Evolutionary conservation across 1,140 invertebrate genomes (phyloP).

Genomic region (Caenorhabditis inopinata): DNA sequence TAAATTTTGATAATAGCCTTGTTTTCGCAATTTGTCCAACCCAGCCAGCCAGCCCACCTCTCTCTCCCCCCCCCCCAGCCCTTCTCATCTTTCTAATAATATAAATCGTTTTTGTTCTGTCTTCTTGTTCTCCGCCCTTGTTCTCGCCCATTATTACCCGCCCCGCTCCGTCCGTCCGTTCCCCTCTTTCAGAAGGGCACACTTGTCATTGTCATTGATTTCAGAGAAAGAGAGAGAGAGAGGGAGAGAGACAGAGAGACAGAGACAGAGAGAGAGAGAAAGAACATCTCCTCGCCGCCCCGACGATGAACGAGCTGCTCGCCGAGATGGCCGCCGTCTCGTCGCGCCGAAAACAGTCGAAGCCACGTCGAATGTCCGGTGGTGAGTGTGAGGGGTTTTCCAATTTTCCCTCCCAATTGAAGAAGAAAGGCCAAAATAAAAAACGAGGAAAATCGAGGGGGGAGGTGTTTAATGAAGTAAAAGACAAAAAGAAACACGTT

Average conservation of each 20-base stretch:
- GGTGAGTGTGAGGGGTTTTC: background rate
- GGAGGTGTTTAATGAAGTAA: constrained; percentile 12
- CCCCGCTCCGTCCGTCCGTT: background rate
- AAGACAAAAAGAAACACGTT: background rate
- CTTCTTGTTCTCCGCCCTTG: background rate
- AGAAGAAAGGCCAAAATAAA: background rate
- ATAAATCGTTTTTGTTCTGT: constrained; percentile 30
- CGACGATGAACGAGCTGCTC: constrained; percentile 16
- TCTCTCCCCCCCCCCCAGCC: background rate
- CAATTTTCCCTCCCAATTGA: background rate
- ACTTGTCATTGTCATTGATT: too few relatives aligned
- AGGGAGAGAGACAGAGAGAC: too few relatives aligned
- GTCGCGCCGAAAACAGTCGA: background rate
- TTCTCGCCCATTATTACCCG: background rate
- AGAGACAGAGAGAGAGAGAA: too few relatives aligned
- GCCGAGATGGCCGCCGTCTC: constrained; percentile 25
- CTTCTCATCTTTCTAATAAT: constrained; percentile 9
- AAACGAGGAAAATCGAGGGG: too few relatives aligned
- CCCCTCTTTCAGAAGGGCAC: too few relatives aligned
- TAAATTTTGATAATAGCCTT: constrained; percentile 33
- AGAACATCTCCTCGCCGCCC: background rate
- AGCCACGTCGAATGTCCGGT: constrained; percentile 10
- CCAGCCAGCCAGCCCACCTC: background rate
- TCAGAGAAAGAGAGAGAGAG: too few relatives aligned
- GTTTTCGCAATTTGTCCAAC: background rate